These are phyloP conservation scores for Metaphire vulgaris DNA, from an alignment of 1,140 invertebrate species.

Conservation along the genomic window DNA sequence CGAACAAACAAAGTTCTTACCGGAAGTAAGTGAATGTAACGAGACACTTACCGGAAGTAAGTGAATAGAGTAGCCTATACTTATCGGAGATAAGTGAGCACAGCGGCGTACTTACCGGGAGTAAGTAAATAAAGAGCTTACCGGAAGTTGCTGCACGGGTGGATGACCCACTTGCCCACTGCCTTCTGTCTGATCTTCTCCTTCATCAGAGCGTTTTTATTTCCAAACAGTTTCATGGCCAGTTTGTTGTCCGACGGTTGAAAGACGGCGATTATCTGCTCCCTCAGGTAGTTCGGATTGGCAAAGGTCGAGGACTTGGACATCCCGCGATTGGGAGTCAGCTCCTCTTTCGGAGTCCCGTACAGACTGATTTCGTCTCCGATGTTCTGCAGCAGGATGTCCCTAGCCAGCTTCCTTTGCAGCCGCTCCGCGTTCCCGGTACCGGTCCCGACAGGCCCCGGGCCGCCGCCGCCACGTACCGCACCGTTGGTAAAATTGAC, in stretches of 20 bases:
- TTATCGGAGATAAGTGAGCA: too few species aligned
- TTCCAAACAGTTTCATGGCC: background rate
- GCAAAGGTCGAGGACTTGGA: background rate
- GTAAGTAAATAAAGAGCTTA: too few species aligned
- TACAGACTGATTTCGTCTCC: conserved; percentile 88
- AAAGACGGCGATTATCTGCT: background rate
- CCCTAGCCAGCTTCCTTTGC: background rate
- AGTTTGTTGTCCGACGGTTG: background rate
- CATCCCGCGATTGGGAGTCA: conserved; percentile 44
- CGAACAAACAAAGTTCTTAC: too few species aligned
- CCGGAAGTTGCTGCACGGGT: background rate
- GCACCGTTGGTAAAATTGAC: background rate
- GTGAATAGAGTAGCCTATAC: too few species aligned
- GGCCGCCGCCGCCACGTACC: too few species aligned
- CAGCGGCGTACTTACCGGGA: too few species aligned
- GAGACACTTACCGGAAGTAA: too few species aligned
- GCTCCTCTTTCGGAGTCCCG: conserved; percentile 92
- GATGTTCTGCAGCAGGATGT: conserved; percentile 33
- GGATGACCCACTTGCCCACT: background rate
- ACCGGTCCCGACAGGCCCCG: too few species aligned
- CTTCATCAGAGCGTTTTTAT: background rate
- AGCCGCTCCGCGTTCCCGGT: background rate
- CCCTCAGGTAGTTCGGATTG: background rate
- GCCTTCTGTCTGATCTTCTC: background rate
- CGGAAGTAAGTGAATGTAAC: too few species aligned